Base-by-base conservation (phyloP, 2,888 invertebrate species). In the Stenolophus ochropezus region DNA sequence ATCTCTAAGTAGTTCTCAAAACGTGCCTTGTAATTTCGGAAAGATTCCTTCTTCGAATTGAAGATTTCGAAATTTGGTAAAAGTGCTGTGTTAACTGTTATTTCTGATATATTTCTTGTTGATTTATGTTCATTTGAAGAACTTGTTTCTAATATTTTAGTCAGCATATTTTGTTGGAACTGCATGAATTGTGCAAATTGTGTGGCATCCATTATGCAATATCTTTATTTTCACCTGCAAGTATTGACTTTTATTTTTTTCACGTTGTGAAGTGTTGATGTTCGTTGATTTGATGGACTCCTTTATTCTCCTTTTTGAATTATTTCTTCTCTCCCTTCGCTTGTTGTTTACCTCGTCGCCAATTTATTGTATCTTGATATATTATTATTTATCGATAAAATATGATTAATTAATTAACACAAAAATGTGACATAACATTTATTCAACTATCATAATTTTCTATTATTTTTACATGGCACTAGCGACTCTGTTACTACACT, bases 41-140 rank as follows among this genome's bases (percentile, higher is more conserved):
- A 74, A 2, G 79, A 79, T 79, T 79, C 79, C 71, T 69, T 71
- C 11, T n/a, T 21, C 47, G 33, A 2, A 14, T 79, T 69, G 25
- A 71, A 79, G 42, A 3, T 42, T 71, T 79, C 79, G 27, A 79
- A 79, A 25, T 79, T 79, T 16, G 69, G 71, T 71, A 79, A 20
- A 4, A 79, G 49, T n/a, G 79, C 71, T 73, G 80, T 51, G 18
- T 51, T 51, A 16, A 51, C 51, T 16, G 11, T 51, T 51, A 51
- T 11, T 51, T 16, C 18, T 2, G 6, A 11, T n/a, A 16, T 16
- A 58, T 3, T n/a, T 58, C 18, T 58, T 4, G 20, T 16, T 2
- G 6, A 16, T 58, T 18, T 2, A 16, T 16, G 4, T 58, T 21
- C 58, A 18, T 2, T 16, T n/a, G 58, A n/a, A 5, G 33, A 33